These are phyloP conservation scores for Tetraneura akinire DNA, from an alignment of 1,140 invertebrate genomes.

Conservation along the genomic window DNA sequence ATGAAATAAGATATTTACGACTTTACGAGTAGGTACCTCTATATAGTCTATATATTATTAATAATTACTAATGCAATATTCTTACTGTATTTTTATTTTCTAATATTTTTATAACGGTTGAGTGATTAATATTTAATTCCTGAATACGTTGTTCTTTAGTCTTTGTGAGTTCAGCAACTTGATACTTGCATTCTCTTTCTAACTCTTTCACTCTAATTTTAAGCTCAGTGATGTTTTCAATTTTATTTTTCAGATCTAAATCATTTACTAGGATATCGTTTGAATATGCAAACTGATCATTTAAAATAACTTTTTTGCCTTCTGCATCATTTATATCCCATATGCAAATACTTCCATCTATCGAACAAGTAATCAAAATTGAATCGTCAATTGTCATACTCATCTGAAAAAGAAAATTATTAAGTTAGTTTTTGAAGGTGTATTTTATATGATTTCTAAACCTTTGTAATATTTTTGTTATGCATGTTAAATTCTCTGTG, in stretches of 20 bases:
- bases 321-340: constrained; percentile 82
- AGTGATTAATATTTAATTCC: constrained; percentile 31
- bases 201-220: constrained; percentile 70
- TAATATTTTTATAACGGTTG: background rate
- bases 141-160: background rate
- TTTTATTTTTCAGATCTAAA: constrained; percentile 55
- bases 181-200: constrained; percentile 71
- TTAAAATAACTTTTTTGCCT: constrained; percentile 63
- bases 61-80: background rate
- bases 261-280: constrained; percentile 68
- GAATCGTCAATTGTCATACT: constrained; percentile 76
- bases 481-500: constrained; percentile 74
- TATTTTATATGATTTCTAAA: background rate
- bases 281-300: constrained; percentile 64
- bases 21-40: no score
- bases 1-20: background rate
- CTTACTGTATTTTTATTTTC: constrained; percentile 48
- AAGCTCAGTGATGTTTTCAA: constrained; percentile 63
- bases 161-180: constrained; percentile 27
- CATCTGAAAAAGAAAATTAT: constrained; percentile 61
- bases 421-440: background rate
- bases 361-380: constrained; percentile 71
- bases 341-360: constrained; percentile 77
- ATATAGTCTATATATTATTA: background rate
- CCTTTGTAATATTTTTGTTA: constrained; percentile 62